A percentile compares a stretch with the other conserved stretches of the same genome.
Conservation (phyloP, 2,113 vertebrate genomes). For the Thomomys bottae region DNA sequence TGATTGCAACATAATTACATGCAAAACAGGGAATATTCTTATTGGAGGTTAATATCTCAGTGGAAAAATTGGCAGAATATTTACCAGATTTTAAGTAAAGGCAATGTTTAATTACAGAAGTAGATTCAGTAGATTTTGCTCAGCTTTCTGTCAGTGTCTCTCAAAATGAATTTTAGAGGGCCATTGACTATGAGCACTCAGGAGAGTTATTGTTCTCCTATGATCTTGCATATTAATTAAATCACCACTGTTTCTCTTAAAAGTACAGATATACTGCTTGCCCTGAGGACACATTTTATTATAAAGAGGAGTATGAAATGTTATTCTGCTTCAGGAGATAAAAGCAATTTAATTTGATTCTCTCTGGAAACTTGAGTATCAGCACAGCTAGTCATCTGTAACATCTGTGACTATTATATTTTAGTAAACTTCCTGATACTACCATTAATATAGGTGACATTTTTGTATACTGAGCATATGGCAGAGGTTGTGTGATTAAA, state of each 20-base stretch:
- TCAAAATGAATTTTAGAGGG: slow-evolving; percentile 66
- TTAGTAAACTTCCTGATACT: slow-evolving; percentile 55
- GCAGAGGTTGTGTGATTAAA: background rate
- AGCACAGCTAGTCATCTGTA: slow-evolving; percentile 77
- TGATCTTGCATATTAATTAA: slow-evolving; percentile 79
- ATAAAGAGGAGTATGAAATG: slow-evolving; percentile 78
- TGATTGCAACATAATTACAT: slow-evolving; percentile 7
- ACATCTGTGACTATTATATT: slow-evolving; percentile 66
- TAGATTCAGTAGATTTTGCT: background rate
- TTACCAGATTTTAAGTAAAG: slow-evolving; percentile 66
- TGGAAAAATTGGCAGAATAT: slow-evolving; percentile 50
- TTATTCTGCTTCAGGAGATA: slow-evolving; percentile 82
- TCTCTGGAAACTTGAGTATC: slow-evolving; percentile 75
- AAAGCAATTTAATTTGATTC: slow-evolving; percentile 84
- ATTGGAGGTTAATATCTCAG: slow-evolving; percentile 50
- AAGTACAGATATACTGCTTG: slow-evolving; percentile 74
- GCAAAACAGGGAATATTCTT: background rate
- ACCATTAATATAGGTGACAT: slow-evolving; percentile 68
- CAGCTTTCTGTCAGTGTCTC: slow-evolving; percentile 42
- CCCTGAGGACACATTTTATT: slow-evolving; percentile 80
- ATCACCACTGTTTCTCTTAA: slow-evolving; percentile 69
- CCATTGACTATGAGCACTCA: slow-evolving; percentile 61
- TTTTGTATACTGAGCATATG: slow-evolving; percentile 48
- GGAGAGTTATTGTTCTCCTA: slow-evolving; percentile 70
- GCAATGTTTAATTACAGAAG: slow-evolving; percentile 58